Percentiles rank a stretch among this genome's conserved stretches.
phyloP scores from a whole-genome alignment of 2,888 invertebrate genomes.

The Pseudeuparius sepicola region DNA sequence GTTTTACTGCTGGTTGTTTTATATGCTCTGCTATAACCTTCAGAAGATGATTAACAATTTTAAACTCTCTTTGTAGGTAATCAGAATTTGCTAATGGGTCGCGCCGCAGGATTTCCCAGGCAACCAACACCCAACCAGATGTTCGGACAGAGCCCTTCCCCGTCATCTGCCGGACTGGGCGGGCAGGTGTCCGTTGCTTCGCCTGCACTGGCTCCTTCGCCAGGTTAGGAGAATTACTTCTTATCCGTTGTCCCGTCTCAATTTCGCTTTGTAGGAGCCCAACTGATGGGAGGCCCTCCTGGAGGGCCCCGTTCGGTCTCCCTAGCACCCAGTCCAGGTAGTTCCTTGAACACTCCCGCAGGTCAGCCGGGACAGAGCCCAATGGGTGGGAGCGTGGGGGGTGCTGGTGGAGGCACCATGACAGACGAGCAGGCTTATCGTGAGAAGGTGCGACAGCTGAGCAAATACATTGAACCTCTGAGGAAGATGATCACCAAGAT shows the following conservation, averaged over 20 bases:
- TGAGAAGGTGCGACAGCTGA: slow-evolving; percentile 78
- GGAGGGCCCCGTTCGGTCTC: slow-evolving; percentile 50
- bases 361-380: slow-evolving; percentile 40
- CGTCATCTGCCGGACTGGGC: slow-evolving; percentile 51
- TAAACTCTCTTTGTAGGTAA: too few relatives aligned
- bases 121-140: slow-evolving; percentile 67
- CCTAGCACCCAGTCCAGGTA: slow-evolving; percentile 72
- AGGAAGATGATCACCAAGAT: slow-evolving; percentile 82
- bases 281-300: slow-evolving; percentile 45
- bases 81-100: too few relatives aligned
- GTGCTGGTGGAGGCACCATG: slow-evolving; percentile 50
- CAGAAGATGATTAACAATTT: too few relatives aligned
- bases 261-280: slow-evolving; percentile 44
- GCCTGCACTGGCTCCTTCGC: slow-evolving; percentile 58
- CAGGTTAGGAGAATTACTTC: too few relatives aligned
- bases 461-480: slow-evolving; percentile 89
- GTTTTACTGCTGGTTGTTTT: too few relatives aligned
- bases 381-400: slow-evolving; percentile 57
- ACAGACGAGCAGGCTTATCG: slow-evolving; percentile 84
- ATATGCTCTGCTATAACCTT: too few relatives aligned
- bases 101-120: too few relatives aligned
- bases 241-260: too few relatives aligned
- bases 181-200: slow-evolving; percentile 46
- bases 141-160: slow-evolving; percentile 69
- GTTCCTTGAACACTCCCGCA: slow-evolving; percentile 71